A percentile compares a stretch with the other conserved stretches of the same genome.
Conservation (phyloP, 2,888 invertebrate genomes). For the Melikaiella ostensackeni region DNA sequence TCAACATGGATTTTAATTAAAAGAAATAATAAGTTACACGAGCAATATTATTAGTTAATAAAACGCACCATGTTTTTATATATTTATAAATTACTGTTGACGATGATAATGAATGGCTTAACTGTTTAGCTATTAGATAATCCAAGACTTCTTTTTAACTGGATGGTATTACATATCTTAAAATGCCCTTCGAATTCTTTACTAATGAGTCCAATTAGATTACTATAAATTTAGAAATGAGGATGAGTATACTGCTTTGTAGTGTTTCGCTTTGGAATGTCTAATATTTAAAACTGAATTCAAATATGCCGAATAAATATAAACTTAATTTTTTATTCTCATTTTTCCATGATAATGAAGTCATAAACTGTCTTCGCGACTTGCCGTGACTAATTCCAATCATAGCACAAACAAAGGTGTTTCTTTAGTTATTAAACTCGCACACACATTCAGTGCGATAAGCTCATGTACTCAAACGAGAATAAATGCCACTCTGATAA, state of each 20-base stretch:
- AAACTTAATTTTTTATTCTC: background rate
- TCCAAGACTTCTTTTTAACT: background rate
- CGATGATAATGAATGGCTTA: too few relatives aligned
- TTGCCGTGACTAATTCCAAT: background rate
- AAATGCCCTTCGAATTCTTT: background rate
- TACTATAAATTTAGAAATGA: background rate
- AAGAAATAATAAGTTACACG: background rate
- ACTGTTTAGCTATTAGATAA: background rate
- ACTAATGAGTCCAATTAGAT: background rate
- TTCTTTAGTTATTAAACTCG: background rate
- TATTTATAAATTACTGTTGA: too few relatives aligned
- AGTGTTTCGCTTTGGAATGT: background rate
- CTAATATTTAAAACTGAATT: background rate
- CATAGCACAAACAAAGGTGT: background rate
- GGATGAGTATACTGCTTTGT: background rate
- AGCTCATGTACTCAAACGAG: background rate
- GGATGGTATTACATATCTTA: background rate
- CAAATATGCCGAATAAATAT: too few relatives aligned
- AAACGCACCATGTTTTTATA: background rate
- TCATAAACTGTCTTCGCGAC: background rate
- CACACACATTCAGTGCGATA: background rate
- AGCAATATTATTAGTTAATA: background rate
- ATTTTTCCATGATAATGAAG: background rate
- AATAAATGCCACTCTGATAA: background rate
- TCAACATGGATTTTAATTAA: background rate